Evolutionary conservation across 2,888 invertebrate genomes (phyloP).

Genomic region (Xestia xanthographa): DNA sequence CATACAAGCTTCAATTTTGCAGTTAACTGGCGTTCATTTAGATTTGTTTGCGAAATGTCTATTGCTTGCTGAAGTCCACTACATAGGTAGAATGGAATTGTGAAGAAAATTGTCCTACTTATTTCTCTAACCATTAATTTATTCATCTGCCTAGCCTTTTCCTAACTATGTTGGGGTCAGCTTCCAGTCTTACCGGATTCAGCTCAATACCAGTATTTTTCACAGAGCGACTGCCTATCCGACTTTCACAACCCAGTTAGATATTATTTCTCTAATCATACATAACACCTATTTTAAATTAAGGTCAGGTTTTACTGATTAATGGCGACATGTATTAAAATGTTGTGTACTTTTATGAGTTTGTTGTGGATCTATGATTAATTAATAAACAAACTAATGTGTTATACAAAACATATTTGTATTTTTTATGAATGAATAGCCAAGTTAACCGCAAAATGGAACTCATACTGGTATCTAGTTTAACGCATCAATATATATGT

Average conservation of each 20-base stretch:
- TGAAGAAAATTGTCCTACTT: no score
- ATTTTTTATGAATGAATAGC: constrained; percentile 4
- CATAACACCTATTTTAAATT: neutral
- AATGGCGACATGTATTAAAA: neutral
- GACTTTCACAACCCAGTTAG: no score
- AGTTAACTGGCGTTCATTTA: constrained; percentile 1
- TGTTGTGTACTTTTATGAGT: neutral
- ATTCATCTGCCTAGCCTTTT: no score
- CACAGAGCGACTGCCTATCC: no score
- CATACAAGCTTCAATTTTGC: constrained; percentile 10
- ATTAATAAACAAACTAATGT: neutral
- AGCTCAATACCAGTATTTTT: no score
- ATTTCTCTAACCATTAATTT: neutral
- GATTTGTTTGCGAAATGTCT: neutral
- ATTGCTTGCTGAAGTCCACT: neutral
- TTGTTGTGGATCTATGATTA: neutral
- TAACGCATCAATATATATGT: neutral
- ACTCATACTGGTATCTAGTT: neutral
- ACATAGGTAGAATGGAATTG: no score
- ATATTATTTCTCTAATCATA: neutral
- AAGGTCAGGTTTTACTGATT: neutral
- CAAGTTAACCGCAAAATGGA: constrained; percentile 23
- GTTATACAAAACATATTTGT: neutral
- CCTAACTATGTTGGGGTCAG: no score
- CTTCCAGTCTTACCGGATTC: no score